These are phyloP conservation scores for Habropoda laboriosa DNA, from an alignment of 1,140 invertebrate species.

Conservation along the genomic window DNA sequence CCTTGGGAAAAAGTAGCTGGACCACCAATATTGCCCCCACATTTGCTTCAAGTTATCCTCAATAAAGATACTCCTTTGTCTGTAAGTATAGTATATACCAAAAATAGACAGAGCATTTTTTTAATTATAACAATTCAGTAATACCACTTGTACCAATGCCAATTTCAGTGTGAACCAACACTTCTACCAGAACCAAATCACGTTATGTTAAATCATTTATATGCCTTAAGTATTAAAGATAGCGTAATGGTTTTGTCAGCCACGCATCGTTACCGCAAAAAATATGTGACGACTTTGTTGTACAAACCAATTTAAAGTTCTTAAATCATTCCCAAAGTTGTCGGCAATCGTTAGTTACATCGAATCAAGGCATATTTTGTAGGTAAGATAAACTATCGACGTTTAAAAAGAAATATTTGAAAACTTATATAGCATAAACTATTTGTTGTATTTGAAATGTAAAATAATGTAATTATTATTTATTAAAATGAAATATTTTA, in stretches of 20 bases:
- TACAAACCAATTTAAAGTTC: conserved; percentile 96
- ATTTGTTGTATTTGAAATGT: conserved; percentile 72
- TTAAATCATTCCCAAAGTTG: conserved; percentile 62
- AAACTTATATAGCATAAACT: conserved; percentile 28
- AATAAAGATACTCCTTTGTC: conserved; percentile 98
- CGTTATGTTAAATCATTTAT: conserved; percentile 99
- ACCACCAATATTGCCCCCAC: conserved; percentile 98
- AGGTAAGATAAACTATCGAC: conserved; percentile 53
- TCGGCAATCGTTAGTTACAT: conserved; percentile 40
- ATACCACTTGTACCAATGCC: background rate
- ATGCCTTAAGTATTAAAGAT: conserved; percentile 99
- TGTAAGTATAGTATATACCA: conserved; percentile 84
- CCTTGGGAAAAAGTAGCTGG: conserved; percentile 95
- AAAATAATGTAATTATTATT: conserved; percentile 76
- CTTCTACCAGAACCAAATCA: conserved; percentile 99
- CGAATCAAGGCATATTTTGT: conserved; percentile 33
- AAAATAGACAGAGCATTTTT: conserved; percentile 6
- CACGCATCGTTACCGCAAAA: conserved; percentile 98
- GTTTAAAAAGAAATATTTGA: conserved; percentile 26
- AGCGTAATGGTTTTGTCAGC: conserved; percentile 99
- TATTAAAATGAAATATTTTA: conserved; percentile 71
- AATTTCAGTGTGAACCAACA: conserved; percentile 95
- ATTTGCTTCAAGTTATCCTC: conserved; percentile 98
- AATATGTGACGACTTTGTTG: conserved; percentile 99
- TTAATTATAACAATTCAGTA: background rate